Conservation (phyloP, 35 echinoderm and acorn worm genomes). For the Lytechinus pictus region DNA sequence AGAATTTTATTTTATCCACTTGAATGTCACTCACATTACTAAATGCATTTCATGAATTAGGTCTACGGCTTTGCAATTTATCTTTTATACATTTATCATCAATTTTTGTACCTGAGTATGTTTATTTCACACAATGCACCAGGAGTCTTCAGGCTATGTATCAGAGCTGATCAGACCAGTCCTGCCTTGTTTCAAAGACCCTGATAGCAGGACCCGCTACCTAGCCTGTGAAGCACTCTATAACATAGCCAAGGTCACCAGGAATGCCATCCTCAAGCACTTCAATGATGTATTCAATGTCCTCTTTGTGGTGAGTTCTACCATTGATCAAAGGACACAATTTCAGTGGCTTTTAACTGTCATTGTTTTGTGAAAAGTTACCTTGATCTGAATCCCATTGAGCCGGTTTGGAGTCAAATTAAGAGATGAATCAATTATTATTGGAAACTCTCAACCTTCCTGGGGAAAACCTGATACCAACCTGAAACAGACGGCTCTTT, state of each 20-base stretch:
- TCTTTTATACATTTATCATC: not conserved
- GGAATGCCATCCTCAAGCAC: conserved; percentile 74
- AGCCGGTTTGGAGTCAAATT: too few species aligned
- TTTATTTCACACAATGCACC: not conserved
- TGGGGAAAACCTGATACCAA: too few species aligned
- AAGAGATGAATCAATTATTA: too few species aligned
- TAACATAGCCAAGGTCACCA: conserved; percentile 90
- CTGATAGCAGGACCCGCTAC: conserved; percentile 81
- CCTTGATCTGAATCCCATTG: too few species aligned
- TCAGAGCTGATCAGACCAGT: conserved; percentile 81
- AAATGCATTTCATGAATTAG: too few species aligned
- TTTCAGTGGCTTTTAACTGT: too few species aligned
- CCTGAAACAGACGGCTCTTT: too few species aligned
- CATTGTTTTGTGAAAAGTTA: too few species aligned
- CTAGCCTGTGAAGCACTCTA: conserved; percentile 96
- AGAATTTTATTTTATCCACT: too few species aligned
- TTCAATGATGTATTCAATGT: conserved; percentile 84
- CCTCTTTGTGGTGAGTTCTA: conserved; percentile 66
- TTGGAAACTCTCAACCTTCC: too few species aligned
- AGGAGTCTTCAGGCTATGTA: conserved; percentile 76
- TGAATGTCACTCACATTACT: too few species aligned
- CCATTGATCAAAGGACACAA: not conserved
- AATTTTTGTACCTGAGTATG: not conserved
- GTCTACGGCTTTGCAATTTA: not conserved
- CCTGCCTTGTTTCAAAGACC: conserved; percentile 81